These are phyloP conservation scores for Lophochroa leadbeateri DNA, from an alignment of 2,113 vertebrate genomes.

Conservation along the genomic window DNA sequence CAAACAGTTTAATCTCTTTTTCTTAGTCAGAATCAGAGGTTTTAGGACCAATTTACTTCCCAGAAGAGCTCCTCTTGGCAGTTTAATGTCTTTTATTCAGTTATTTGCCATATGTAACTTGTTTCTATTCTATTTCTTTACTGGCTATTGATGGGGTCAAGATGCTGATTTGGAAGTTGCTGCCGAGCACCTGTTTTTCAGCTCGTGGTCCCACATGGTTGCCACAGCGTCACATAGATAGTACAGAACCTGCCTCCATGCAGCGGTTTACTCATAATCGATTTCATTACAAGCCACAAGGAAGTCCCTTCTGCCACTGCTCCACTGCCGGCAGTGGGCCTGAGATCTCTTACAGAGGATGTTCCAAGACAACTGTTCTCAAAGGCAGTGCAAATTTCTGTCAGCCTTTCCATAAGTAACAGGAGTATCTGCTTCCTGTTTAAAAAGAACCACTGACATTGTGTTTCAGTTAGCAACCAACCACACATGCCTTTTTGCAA, in stretches of 20 bases:
- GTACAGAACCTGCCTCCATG: not conserved
- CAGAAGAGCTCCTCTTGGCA: not conserved
- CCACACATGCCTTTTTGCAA: constrained; percentile 3
- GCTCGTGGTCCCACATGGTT: not conserved
- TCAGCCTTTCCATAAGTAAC: not conserved
- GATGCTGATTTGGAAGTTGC: not conserved
- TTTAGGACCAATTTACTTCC: not conserved
- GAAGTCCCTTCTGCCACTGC: not conserved
- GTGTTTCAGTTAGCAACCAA: constrained; percentile 36
- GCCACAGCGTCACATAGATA: accelerated
- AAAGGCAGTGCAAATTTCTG: accelerated
- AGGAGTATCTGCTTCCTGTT: not conserved
- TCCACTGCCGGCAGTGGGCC: not conserved
- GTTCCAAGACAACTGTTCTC: not conserved
- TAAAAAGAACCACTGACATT: not conserved
- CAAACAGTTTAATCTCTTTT: not conserved
- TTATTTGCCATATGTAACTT: constrained; percentile 34
- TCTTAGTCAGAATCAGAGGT: not conserved
- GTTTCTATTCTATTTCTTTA: constrained; percentile 21
- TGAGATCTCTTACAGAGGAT: not conserved
- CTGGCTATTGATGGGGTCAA: constrained; percentile 17
- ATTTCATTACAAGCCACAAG: not conserved
- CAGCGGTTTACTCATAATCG: accelerated
- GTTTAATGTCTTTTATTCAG: not conserved
- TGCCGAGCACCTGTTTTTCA: not conserved